Conservation (phyloP, 2,113 vertebrate genomes). For the Terrapene triunguis region DNA sequence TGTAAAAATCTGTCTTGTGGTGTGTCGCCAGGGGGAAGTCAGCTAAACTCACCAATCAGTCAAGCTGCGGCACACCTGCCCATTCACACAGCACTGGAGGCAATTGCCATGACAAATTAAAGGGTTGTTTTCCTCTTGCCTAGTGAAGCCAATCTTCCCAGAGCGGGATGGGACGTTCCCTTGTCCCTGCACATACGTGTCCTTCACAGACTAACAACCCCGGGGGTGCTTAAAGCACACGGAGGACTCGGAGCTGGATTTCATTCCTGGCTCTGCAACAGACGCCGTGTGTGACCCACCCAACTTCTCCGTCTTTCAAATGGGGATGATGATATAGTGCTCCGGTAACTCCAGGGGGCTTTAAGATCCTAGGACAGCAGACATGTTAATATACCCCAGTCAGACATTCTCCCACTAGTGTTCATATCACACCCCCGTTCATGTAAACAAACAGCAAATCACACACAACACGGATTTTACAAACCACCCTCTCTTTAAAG, state of each 20-base stretch:
- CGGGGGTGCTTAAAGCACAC: neutral
- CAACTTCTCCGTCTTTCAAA: neutral
- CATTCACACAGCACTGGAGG: neutral
- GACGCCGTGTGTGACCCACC: neutral
- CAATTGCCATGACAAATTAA: neutral
- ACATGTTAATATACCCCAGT: neutral
- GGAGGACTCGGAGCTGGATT: neutral
- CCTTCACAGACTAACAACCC: neutral
- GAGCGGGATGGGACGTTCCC: neutral
- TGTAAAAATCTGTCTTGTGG: neutral
- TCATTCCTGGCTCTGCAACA: neutral
- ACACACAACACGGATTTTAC: neutral
- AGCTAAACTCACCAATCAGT: neutral
- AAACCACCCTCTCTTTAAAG: neutral
- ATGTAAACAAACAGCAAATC: neutral
- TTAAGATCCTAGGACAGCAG: neutral
- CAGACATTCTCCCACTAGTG: neutral
- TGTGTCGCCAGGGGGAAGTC: neutral
- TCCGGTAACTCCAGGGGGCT: neutral
- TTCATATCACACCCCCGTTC: neutral
- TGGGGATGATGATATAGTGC: neutral
- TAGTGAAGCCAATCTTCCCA: neutral
- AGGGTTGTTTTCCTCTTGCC: neutral
- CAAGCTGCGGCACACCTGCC: neutral
- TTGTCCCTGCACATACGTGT: neutral